Percentiles rank a stretch among this genome's conserved stretches.
Evolutionary conservation across 1,140 invertebrate genomes (phyloP).

Genomic region (Asobara japonica): DNA sequence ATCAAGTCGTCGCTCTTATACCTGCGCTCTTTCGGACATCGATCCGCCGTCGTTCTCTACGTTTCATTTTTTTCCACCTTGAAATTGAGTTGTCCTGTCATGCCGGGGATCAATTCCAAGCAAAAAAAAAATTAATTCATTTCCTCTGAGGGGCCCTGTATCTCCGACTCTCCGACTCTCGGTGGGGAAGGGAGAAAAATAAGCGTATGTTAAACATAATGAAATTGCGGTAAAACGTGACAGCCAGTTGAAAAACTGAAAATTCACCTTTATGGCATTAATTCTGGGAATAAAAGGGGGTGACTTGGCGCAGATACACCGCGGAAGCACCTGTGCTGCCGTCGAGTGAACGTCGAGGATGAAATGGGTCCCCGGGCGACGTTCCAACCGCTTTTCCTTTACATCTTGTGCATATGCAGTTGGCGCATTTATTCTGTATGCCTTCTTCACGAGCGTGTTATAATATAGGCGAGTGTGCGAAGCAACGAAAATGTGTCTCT

Average conservation of each 20-base stretch:
- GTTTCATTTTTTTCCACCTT: background rate
- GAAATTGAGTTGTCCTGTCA: background rate
- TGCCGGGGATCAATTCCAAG: background rate
- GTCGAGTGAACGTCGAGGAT: conserved; percentile 28
- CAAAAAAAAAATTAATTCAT: too few species aligned
- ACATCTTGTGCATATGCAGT: conserved; percentile 18
- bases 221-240: conserved; percentile 26
- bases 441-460: background rate
- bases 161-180: too few species aligned
- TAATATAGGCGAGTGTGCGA: conserved; percentile 12
- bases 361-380: conserved; percentile 39
- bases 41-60: background rate
- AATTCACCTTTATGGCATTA: background rate
- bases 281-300: conserved; percentile 19
- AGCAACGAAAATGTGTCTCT: background rate
- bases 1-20: background rate
- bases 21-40: background rate
- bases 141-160: too few species aligned
- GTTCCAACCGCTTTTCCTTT: conserved; percentile 32
- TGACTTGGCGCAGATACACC: conserved; percentile 32
- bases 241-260: conserved; percentile 33
- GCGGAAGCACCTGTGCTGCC: conserved; percentile 53
- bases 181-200: too few species aligned
- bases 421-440: conserved; percentile 17
- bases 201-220: background rate